phyloP scores from a whole-genome alignment of 2,797 vertebrate species.

The Fundulus diaphanus region DNA sequence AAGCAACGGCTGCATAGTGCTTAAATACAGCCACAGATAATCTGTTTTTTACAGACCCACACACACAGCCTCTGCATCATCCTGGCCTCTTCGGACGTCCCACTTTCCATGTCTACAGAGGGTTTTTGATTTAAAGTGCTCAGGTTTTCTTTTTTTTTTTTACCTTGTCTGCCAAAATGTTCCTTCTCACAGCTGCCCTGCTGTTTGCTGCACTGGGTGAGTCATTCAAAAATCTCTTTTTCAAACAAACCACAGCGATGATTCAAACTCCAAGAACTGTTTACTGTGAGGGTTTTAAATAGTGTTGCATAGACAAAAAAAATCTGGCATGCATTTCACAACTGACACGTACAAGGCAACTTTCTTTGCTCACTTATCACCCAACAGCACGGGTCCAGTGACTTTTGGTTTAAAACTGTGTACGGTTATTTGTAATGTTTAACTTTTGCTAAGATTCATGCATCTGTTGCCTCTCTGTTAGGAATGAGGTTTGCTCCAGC shows the following conservation, averaged over 20 bases:
- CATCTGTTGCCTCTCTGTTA: neutral
- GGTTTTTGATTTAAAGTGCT: neutral
- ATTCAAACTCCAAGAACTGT: neutral
- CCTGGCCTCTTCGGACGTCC: neutral
- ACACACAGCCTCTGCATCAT: constrained; percentile 15
- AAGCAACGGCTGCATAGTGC: constrained; percentile 33
- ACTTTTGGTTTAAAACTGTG: neutral
- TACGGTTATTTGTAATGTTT: constrained; percentile 6
- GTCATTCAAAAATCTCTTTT: constrained; percentile 47
- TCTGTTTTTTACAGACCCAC: constrained; percentile 22
- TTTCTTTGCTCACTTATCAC: neutral
- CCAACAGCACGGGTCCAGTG: neutral
- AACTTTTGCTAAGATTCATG: neutral
- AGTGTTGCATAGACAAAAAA: neutral
- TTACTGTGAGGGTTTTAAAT: constrained; percentile 2
- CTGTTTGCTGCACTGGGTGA: constrained; percentile 74
- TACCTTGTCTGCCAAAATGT: constrained; percentile 67
- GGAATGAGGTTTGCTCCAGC: neutral
- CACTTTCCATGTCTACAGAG: constrained; percentile 1
- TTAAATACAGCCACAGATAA: constrained; percentile 39
- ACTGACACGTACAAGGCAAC: neutral
- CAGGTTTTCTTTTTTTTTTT: too few relatives aligned
- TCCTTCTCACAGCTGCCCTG: constrained; percentile 53
- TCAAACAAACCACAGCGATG: neutral
- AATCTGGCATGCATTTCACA: neutral